Conservation (phyloP, 2,113 vertebrate genomes). For the Paramisgurnus dabryanus region DNA sequence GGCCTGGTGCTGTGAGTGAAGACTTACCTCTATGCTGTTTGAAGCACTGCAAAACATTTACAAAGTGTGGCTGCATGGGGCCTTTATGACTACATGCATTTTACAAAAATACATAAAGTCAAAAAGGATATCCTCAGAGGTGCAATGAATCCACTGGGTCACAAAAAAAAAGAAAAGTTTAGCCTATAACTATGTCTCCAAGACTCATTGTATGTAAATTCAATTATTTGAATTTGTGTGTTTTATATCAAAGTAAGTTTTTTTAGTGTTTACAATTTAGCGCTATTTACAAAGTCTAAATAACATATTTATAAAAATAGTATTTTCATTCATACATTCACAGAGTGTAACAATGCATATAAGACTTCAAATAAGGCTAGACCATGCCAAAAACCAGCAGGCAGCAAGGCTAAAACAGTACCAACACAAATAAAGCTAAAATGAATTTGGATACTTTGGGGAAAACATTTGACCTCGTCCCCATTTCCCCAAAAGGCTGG, state of each 20-base stretch:
- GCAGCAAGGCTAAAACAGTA: slow-evolving; percentile 47
- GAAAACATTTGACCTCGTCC: slow-evolving; percentile 30
- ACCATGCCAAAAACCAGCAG: slow-evolving; percentile 48
- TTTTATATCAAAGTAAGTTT: no score
- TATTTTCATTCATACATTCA: not conserved
- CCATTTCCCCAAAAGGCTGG: slow-evolving; percentile 56
- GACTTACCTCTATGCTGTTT: slow-evolving; percentile 13
- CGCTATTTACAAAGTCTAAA: no score
- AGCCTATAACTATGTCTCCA: not conserved
- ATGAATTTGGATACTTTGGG: slow-evolving; percentile 56
- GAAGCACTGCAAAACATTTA: slow-evolving; percentile 29
- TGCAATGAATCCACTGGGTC: not conserved
- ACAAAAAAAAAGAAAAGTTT: not conserved
- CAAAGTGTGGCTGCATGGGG: slow-evolving; percentile 6
- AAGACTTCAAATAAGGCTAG: slow-evolving; percentile 58
- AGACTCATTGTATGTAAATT: no score
- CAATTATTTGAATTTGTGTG: no score
- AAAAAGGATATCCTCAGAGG: slow-evolving; percentile 14
- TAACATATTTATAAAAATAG: no score
- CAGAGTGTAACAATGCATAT: not conserved
- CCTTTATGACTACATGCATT: slow-evolving; percentile 9
- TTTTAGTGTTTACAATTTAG: no score
- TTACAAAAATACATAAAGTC: slow-evolving; percentile 21
- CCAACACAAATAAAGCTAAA: slow-evolving; percentile 43
- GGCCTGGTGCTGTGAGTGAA: slow-evolving; percentile 42